Base-by-base conservation (phyloP, 2,888 invertebrate genomes). In the Ichneumoninae sp. region DNA sequence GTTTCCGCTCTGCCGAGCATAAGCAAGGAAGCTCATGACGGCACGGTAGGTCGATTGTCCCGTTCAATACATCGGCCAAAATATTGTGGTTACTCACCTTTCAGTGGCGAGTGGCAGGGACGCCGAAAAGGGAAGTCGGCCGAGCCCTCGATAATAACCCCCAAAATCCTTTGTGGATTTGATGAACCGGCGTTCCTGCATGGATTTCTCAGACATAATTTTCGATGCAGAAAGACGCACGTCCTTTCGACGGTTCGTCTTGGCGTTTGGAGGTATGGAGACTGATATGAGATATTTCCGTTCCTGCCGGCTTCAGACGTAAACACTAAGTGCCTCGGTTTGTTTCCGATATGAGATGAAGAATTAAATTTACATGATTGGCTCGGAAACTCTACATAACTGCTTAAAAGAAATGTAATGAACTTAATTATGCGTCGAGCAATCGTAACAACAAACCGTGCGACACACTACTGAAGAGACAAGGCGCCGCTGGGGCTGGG, bases 21-120 rank as follows among this genome's bases (percentile, higher is more conserved):
- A 54, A 79, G 79, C 57, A 30, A 70, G 40, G 19, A 47, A 22
- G 57, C 60, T 47, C 50, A 40, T 36, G 62, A 5, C n/a, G n/a
- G 22, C 36, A 44, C 13, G 54, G 62, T 70, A 62, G 26, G n/a
- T 68, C 65, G 52, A 77, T 78, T 66, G 62, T 83, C 65, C 40
- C 13, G 65, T 65, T 69, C 47, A 30, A 70, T 47, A 65, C 22
- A 19, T 68, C n/a, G 57, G 40, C 52, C 47, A 70, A 79, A 79
- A 83, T 83, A 79, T 79, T 83, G 83, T 79, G 79, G 74, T 78
- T 65, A 40, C 57, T 83, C 22, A 52, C 65, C 44, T 60, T 30
- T 22, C 66, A 66, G n/a, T 40, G 13, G 19, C 10, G 19, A 52
- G 7, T 52, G 19, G 19, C 52, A 16, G 52, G 52, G 7, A 19